These are phyloP conservation scores for Fundulus diaphanus DNA, from an alignment of 2,797 vertebrate species.

Conservation along the genomic window DNA sequence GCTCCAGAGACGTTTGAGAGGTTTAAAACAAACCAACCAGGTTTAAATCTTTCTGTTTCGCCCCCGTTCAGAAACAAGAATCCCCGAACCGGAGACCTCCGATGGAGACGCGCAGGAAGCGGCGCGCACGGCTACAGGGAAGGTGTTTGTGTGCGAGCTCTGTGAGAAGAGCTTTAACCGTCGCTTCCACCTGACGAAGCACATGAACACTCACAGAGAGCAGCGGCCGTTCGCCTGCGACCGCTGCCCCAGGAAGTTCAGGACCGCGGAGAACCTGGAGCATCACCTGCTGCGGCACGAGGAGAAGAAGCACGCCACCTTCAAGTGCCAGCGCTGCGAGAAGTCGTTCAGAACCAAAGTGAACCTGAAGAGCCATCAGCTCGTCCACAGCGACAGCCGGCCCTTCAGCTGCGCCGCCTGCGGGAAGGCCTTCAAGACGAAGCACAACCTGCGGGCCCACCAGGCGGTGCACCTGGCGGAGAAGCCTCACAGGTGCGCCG, in stretches of 20 bases:
- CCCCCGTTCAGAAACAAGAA: constrained; percentile 4
- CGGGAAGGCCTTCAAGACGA: constrained; percentile 67
- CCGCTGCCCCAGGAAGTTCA: constrained; percentile 66
- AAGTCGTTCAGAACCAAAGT: constrained; percentile 65
- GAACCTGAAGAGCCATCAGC: constrained; percentile 62
- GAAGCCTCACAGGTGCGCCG: constrained; percentile 57
- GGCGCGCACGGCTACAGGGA: constrained; percentile 12
- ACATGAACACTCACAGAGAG: constrained; percentile 65
- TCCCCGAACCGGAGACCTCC: not conserved
- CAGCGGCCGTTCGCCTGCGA: constrained; percentile 48
- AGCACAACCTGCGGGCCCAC: constrained; percentile 61
- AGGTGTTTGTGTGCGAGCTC: constrained; percentile 50
- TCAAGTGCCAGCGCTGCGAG: constrained; percentile 60
- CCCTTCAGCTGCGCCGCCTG: constrained; percentile 61
- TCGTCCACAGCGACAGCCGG: constrained; percentile 50
- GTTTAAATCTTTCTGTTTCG: not conserved
- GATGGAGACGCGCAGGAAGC: constrained; percentile 8
- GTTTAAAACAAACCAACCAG: not conserved
- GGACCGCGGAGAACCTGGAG: constrained; percentile 17
- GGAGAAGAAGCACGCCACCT: constrained; percentile 45
- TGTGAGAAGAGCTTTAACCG: constrained; percentile 65
- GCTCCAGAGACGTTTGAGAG: not conserved
- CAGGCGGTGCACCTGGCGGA: constrained; percentile 54
- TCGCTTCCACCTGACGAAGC: constrained; percentile 64
- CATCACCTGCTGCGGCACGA: constrained; percentile 66